Conservation (phyloP, 1,140 invertebrate genomes). For the Neodiprion pinetum region DNA sequence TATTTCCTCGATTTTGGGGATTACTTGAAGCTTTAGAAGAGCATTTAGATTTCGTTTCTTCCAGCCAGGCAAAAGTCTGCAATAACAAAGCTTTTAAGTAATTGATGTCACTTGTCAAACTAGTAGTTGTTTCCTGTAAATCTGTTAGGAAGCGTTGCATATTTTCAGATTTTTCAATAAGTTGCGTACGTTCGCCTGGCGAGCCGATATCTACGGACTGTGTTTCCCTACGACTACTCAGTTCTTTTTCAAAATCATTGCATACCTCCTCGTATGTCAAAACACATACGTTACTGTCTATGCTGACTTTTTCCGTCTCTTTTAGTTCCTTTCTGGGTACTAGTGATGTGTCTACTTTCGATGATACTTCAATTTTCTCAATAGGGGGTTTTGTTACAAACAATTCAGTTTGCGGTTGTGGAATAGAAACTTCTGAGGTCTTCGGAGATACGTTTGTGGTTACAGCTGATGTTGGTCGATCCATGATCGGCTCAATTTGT, state of each 20-base stretch:
- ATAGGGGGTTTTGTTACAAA: constrained; percentile 32
- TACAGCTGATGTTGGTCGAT: constrained; percentile 31
- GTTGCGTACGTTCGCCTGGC: constrained; percentile 58
- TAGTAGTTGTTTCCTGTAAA: constrained; percentile 57
- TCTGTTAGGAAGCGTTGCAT: constrained; percentile 60
- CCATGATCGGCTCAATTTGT: constrained; percentile 22
- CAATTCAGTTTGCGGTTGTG: constrained; percentile 26
- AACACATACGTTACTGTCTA: constrained; percentile 44
- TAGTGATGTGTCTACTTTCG: constrained; percentile 21
- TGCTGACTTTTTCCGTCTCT: constrained; percentile 24
- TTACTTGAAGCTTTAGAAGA: constrained; percentile 34
- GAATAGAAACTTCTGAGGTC: constrained; percentile 19
- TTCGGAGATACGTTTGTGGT: constrained; percentile 37
- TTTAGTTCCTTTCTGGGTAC: constrained; percentile 23
- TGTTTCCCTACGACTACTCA: constrained; percentile 45
- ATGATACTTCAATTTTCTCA: constrained; percentile 23
- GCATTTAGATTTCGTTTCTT: constrained; percentile 58
- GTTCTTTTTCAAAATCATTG: constrained; percentile 61
- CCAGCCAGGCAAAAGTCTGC: constrained; percentile 60
- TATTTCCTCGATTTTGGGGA: constrained; percentile 42
- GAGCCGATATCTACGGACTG: constrained; percentile 52
- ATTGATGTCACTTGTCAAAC: constrained; percentile 51
- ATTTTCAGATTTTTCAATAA: constrained; percentile 51
- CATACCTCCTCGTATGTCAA: constrained; percentile 54
- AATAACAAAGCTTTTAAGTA: constrained; percentile 54